Conservation (phyloP, 2,888 invertebrate genomes). For the Drosophila neoperkinsi region DNA sequence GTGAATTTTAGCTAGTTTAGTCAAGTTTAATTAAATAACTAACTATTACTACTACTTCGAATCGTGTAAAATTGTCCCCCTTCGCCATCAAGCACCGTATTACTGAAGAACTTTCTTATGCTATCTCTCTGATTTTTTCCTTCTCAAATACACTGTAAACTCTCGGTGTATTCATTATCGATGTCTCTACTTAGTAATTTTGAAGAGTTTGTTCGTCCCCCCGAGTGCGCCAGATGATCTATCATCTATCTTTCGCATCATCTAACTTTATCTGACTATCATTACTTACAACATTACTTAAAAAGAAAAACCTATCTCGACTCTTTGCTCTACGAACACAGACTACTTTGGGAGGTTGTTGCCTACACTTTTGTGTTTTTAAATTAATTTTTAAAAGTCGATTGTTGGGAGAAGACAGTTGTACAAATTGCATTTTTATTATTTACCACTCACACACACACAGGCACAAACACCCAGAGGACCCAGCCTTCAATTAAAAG, state of each 20-base stretch:
- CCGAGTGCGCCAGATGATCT: conserved; percentile 27
- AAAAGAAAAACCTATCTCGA: neutral
- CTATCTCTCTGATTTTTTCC: neutral
- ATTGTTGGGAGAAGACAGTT: conserved; percentile 16
- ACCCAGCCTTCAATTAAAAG: conserved; percentile 59
- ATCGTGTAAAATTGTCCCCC: conserved; percentile 36
- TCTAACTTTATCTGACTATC: conserved; percentile 14
- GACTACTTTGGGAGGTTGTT: neutral
- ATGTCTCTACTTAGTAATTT: conserved; percentile 35
- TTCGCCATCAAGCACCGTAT: conserved; percentile 38
- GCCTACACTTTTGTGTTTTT: conserved; percentile 12
- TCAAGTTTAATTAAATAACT: conserved; percentile 31
- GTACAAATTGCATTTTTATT: conserved; percentile 53
- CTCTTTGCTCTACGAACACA: conserved; percentile 5
- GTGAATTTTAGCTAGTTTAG: conserved; percentile 59
- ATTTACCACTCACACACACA: conserved; percentile 48
- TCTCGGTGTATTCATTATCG: conserved; percentile 49
- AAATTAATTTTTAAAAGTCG: conserved; percentile 14
- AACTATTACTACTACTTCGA: conserved; percentile 16
- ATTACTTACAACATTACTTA: neutral
- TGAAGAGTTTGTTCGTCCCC: conserved; percentile 31
- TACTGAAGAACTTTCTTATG: conserved; percentile 36
- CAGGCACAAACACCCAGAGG: conserved; percentile 13
- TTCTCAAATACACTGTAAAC: conserved; percentile 12
- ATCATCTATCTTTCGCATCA: conserved; percentile 21